Evolutionary conservation across 2,113 vertebrate species (phyloP), one percentile per base, ranked within the genome.

Genomic region (Symphodus melops): DNA sequence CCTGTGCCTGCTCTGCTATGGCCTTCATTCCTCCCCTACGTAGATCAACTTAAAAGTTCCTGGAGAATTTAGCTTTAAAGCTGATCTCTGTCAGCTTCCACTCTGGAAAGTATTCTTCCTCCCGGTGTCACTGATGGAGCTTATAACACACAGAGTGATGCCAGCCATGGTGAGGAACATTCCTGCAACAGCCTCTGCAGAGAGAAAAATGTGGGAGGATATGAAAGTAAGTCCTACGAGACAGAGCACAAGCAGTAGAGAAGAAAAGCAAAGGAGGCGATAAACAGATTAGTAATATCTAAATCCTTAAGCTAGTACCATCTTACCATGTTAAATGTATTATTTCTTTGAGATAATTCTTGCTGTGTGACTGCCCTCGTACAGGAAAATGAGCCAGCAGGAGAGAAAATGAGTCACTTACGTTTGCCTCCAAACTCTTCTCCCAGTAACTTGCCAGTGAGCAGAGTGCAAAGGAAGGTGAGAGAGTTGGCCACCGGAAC

Each of bases 401-500:
- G 13, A 44, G 33, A 25, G 1, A 61, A 21, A 58, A 65, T 46
- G 37, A 58, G 33, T 63, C 11, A 94, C 97, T 94, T 88, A 99
- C 98, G 88, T 94, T 94, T 96, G 6, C 97, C 97, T 75, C 97
- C 97, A 1, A 96, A 86, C 44, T 98, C 94, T 90, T 99, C 98
- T 17, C 98, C 98, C 48, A 99, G 94, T n/a, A 96, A 14, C 86
- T 89, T 96, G 5, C 98, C 98, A 0, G 96, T 96, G 64, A 96
- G 87, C 75, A 98, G 17, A 0, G 97, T 98, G 87, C 95, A 96
- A 3, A 98, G 17, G 67, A 99, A 91, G 62, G 96, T 96, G 84
- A 99, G 93, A 20, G 98, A 98, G 91, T 99, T 99, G 61, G 96
- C 95, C 79, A 98, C 93, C 0, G 97, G 97, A 3, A 99, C 98